Conservation (phyloP, 2,113 vertebrate species). For the Emydocephalus ijimae region DNA sequence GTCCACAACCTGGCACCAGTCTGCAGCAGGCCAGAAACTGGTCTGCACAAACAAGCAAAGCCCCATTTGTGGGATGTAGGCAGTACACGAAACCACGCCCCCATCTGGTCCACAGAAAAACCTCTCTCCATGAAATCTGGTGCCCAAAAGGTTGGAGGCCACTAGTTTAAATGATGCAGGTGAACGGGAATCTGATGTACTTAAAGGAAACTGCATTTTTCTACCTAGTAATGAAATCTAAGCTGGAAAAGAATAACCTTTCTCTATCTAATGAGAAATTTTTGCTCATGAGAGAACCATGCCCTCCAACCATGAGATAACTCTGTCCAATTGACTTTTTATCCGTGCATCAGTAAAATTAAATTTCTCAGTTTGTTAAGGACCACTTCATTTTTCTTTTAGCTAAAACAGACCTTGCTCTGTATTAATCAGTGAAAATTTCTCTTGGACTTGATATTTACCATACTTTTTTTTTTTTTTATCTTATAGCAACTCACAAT, state of each 20-base stretch:
- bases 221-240: not conserved
- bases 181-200: not conserved
- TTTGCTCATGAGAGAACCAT: not conserved
- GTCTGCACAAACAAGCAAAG: too few relatives aligned
- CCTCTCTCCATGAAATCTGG: too few relatives aligned
- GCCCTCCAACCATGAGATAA: not conserved
- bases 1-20: too few relatives aligned
- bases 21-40: too few relatives aligned
- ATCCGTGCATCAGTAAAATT: not conserved
- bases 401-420: not conserved
- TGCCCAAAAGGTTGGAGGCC: too few relatives aligned
- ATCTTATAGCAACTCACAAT: not conserved
- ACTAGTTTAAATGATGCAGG: not conserved
- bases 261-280: not conserved
- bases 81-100: too few relatives aligned
- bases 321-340: not conserved
- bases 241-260: not conserved
- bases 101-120: too few relatives aligned
- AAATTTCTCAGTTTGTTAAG: not conserved
- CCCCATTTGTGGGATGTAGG: too few relatives aligned
- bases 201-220: not conserved
- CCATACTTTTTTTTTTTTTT: not conserved
- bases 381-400: not conserved
- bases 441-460: not conserved
- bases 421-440: not conserved